phyloP scores from a whole-genome alignment of 2,888 invertebrate genomes.

The Azorinus chamasolen region DNA sequence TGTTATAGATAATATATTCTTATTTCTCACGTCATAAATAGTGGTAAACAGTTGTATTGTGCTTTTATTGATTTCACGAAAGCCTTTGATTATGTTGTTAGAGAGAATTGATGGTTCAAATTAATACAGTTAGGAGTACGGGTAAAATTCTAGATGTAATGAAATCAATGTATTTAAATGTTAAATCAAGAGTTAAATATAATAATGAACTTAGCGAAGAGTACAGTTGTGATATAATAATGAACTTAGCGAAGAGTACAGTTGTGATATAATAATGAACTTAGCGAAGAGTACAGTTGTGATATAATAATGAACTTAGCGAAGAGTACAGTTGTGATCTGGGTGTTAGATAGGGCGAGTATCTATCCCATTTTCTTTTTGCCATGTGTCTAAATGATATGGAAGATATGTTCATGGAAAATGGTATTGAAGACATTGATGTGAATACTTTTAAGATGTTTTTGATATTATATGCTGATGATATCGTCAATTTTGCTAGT shows the following conservation, averaged over 20 bases:
- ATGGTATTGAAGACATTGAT: constrained; percentile 13
- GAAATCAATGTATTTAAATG: too few relatives aligned
- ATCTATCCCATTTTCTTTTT: constrained; percentile 40
- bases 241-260: too few relatives aligned
- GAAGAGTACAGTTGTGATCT: too few relatives aligned
- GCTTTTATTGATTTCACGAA: too few relatives aligned
- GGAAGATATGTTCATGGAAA: constrained; percentile 8
- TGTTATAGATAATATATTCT: constrained; percentile 8
- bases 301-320: too few relatives aligned
- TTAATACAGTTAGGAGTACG: constrained; percentile 1
- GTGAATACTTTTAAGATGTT: constrained; percentile 27
- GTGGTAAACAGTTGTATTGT: too few relatives aligned
- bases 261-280: too few relatives aligned
- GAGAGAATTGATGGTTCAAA: constrained; percentile 6
- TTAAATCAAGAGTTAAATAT: too few relatives aligned
- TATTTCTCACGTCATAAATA: constrained; percentile 7
- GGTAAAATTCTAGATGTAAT: too few relatives aligned
- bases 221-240: constrained; percentile 7
- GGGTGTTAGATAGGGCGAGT: constrained; percentile 33
- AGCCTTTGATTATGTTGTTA: constrained; percentile 14
- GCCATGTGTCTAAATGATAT: constrained; percentile 34
- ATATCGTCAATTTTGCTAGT: constrained; percentile 31
- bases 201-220: too few relatives aligned
- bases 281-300: too few relatives aligned
- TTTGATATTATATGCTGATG: constrained; percentile 27